phyloP scores from a whole-genome alignment of 1,140 invertebrate species.

The Amyelois transitella region DNA sequence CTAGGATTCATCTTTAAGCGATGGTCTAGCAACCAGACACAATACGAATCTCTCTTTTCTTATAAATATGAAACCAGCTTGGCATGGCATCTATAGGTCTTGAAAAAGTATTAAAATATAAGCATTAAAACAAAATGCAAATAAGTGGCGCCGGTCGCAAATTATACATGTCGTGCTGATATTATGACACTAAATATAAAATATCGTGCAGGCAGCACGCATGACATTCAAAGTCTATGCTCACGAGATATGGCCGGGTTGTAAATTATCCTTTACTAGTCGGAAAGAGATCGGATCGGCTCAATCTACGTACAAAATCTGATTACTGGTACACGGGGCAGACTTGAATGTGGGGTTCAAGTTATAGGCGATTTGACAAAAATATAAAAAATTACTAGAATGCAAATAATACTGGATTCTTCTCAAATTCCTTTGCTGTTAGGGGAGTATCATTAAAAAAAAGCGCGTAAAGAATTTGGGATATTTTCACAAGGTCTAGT shows the following conservation, averaged over 20 bases:
- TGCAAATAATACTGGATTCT: too few species aligned
- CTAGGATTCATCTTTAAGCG: too few species aligned
- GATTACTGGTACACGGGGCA: conserved; percentile 2
- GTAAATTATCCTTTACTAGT: not conserved
- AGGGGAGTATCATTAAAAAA: too few species aligned
- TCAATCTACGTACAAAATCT: conserved; percentile 9
- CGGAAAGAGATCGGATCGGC: not conserved
- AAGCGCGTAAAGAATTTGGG: too few species aligned
- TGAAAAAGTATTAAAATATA: too few species aligned
- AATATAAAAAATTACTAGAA: too few species aligned
- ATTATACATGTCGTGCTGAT: not conserved
- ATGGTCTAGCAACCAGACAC: too few species aligned
- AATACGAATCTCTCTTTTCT: too few species aligned
- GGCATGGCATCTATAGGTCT: too few species aligned
- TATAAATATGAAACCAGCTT: too few species aligned
- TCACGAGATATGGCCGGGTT: not conserved
- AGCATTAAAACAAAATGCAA: not conserved
- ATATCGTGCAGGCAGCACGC: not conserved
- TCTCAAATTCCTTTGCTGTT: too few species aligned
- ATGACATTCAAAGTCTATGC: not conserved
- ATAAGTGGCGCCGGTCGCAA: not conserved
- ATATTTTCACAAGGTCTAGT: too few species aligned
- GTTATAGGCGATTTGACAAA: not conserved
- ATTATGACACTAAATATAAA: not conserved
- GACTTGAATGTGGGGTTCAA: not conserved